Conservation (phyloP, 2,888 invertebrate genomes). For the Sesia bembeciformis region DNA sequence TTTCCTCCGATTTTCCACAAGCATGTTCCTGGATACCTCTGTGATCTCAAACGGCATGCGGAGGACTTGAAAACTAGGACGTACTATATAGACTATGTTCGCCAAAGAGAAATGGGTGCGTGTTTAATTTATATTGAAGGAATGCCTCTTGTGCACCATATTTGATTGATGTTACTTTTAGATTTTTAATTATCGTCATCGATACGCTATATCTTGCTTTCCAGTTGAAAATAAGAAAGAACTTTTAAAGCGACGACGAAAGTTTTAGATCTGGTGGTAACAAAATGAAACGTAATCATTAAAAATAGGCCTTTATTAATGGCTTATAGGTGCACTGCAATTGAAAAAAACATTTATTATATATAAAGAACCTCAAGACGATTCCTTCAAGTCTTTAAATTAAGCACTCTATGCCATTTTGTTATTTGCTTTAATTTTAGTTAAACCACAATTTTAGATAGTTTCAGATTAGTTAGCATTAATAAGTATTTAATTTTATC, state of each 20-base stretch:
- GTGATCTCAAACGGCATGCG: slow-evolving; percentile 55
- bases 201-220: too few relatives aligned
- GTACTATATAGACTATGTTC: slow-evolving; percentile 70
- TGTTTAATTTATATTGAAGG: slow-evolving; percentile 68
- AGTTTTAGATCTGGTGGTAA: too few relatives aligned
- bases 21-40: slow-evolving; percentile 65
- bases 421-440: slow-evolving; percentile 34
- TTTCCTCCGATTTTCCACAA: slow-evolving; percentile 65
- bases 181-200: too few relatives aligned
- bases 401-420: slow-evolving; percentile 58
- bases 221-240: too few relatives aligned
- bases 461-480: too few relatives aligned
- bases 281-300: too few relatives aligned
- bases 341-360: not conserved
- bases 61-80: slow-evolving; percentile 66
- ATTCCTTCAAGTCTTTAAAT: slow-evolving; percentile 59
- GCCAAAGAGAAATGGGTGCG: slow-evolving; percentile 70
- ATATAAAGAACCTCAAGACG: slow-evolving; percentile 17
- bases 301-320: too few relatives aligned
- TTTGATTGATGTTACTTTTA: too few relatives aligned
- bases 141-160: slow-evolving; percentile 38
- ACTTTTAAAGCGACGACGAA: too few relatives aligned
- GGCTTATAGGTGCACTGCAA: not conserved
- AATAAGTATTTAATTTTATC: too few relatives aligned
- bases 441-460: too few relatives aligned